phyloP scores from a whole-genome alignment of 2,888 invertebrate species.

The Heliconius erato region DNA sequence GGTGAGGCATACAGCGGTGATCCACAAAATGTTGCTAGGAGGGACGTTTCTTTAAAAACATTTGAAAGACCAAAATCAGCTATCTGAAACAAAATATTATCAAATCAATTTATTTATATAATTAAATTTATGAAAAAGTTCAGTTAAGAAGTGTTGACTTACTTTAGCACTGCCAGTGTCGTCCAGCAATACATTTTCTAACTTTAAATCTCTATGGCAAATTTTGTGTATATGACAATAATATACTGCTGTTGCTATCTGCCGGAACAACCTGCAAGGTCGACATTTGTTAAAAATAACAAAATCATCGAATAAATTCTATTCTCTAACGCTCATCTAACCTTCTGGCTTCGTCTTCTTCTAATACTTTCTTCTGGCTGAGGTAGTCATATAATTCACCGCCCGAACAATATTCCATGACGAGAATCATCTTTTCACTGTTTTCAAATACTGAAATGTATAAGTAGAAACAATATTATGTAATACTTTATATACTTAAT shows the following conservation, averaged over 20 bases:
- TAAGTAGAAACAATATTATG: conserved; percentile 35
- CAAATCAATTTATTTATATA: neutral
- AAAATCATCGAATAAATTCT: neutral
- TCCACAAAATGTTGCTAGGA: conserved; percentile 97
- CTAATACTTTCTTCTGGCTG: conserved; percentile 95
- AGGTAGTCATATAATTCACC: conserved; percentile 99
- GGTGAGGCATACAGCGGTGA: conserved; percentile 98
- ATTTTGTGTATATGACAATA: conserved; percentile 99
- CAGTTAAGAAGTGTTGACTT: conserved; percentile 11
- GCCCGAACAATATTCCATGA: conserved; percentile 99
- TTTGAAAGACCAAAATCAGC: conserved; percentile 99
- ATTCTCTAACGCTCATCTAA: conserved; percentile 52
- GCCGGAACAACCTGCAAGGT: conserved; percentile 93
- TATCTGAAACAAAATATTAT: conserved; percentile 87
- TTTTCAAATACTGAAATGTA: conserved; percentile 97
- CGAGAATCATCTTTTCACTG: conserved; percentile 99
- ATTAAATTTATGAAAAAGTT: neutral
- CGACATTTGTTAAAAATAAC: conserved; percentile 30
- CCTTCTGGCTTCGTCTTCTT: conserved; percentile 95
- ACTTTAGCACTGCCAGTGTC: conserved; percentile 98
- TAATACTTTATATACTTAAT: neutral
- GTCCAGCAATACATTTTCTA: conserved; percentile 97
- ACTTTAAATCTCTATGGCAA: conserved; percentile 97
- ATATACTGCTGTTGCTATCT: conserved; percentile 98
- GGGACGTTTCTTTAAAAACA: conserved; percentile 95